These are phyloP conservation scores for Cebidichthys violaceus DNA, from an alignment of 2,113 vertebrate species.

Conservation along the genomic window DNA sequence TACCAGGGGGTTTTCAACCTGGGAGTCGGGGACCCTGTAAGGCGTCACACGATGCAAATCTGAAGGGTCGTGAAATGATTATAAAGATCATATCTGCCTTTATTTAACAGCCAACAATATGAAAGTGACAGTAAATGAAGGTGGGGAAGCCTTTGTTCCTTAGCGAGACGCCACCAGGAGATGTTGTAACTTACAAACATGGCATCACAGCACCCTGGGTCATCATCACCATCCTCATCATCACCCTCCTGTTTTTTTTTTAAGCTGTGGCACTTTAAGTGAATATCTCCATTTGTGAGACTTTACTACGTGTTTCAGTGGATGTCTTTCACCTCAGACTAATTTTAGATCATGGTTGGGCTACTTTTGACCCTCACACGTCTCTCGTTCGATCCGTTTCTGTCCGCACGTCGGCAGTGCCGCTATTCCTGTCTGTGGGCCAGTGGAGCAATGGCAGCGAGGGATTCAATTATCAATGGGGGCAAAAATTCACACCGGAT, in stretches of 20 bases:
- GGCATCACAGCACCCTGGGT: neutral
- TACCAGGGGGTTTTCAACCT: neutral
- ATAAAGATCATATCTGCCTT: neutral
- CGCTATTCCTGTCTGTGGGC: conserved; percentile 37
- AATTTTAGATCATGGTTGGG: neutral
- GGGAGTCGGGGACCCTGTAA: neutral
- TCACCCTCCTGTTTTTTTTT: neutral
- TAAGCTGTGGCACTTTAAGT: neutral
- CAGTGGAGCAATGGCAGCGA: conserved; percentile 21
- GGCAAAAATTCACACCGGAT: conserved; percentile 27
- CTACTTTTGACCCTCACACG: neutral
- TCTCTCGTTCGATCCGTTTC: conserved; percentile 10
- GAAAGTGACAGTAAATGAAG: neutral
- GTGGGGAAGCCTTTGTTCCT: neutral
- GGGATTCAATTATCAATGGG: conserved; percentile 29
- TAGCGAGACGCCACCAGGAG: neutral
- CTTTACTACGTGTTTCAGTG: neutral
- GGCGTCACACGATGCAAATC: neutral
- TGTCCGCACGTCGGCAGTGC: neutral
- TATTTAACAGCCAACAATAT: neutral
- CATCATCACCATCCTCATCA: neutral
- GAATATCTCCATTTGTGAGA: neutral
- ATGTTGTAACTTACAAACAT: neutral
- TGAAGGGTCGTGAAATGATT: neutral
- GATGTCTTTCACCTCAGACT: neutral